Conservation (phyloP, 1,140 invertebrate genomes). For the Bursaphelenchus mucronatus region DNA sequence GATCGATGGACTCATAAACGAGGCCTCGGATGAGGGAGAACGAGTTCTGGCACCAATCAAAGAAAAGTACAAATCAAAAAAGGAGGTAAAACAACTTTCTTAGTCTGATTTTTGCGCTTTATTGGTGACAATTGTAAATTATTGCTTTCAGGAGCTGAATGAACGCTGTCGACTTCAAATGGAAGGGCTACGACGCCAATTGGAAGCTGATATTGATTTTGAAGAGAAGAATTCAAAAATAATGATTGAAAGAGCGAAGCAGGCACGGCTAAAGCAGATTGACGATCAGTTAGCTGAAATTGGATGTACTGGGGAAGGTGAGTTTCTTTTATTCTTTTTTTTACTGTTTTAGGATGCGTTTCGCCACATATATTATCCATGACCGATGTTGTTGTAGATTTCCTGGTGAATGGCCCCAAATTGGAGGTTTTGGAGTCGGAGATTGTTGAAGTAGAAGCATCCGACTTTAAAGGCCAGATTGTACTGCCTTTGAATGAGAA, state of each 20-base stretch:
- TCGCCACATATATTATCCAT: not conserved
- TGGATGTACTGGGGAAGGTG: not conserved
- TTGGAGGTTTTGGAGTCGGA: not conserved
- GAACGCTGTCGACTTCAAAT: not conserved
- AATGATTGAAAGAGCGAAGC: not conserved
- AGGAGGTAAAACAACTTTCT: not conserved
- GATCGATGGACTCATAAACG: not conserved
- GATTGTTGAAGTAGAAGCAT: not conserved
- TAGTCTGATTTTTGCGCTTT: too few species aligned
- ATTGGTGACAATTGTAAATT: not conserved
- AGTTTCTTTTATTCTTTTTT: not conserved
- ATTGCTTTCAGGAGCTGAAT: not conserved
- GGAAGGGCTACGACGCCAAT: not conserved
- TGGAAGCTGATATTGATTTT: constrained; percentile 1
- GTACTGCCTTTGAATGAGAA: constrained; percentile 1
- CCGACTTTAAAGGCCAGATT: not conserved
- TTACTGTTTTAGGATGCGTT: too few species aligned
- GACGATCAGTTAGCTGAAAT: not conserved
- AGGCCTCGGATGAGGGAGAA: not conserved
- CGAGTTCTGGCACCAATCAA: not conserved
- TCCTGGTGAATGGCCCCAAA: not conserved
- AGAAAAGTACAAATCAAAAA: not conserved
- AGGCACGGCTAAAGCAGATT: not conserved
- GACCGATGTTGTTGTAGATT: not conserved
- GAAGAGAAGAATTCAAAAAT: constrained; percentile 1